Conservation (phyloP, 2,797 vertebrate genomes). For the Clarias laeviceps region DNA sequence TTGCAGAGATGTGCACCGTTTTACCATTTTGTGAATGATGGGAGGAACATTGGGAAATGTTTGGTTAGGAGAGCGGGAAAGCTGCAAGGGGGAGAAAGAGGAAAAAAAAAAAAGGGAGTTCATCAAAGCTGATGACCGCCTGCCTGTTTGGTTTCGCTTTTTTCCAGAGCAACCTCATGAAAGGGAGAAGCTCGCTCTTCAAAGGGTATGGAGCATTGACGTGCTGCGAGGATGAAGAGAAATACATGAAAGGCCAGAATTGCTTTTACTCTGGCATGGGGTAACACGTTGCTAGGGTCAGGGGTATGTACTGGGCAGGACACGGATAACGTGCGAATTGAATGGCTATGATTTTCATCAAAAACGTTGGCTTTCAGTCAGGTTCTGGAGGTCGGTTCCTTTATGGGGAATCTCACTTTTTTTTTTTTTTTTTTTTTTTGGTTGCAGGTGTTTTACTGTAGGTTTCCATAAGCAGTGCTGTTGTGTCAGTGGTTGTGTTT, state of each 20-base stretch:
- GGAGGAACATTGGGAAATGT: neutral
- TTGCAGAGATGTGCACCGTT: neutral
- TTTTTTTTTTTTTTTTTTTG: neutral
- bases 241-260: constrained; percentile 55
- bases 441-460: neutral
- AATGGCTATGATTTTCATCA: constrained; percentile 34
- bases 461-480: neutral
- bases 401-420: constrained; percentile 53
- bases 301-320: neutral
- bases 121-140: constrained; percentile 48
- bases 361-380: constrained; percentile 2
- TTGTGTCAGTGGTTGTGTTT: neutral
- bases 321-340: constrained; percentile 54
- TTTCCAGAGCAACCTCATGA: constrained; percentile 41
- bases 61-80: neutral
- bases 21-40: neutral
- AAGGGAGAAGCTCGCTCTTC: constrained; percentile 55
- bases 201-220: constrained; percentile 46
- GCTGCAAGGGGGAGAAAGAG: too few species aligned
- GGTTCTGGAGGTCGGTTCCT: constrained; percentile 27
- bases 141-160: constrained; percentile 31
- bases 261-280: constrained; percentile 13
- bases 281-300: neutral
- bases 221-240: constrained; percentile 49
- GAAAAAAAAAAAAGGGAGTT: constrained; percentile 1